Conservation (phyloP, 2,113 vertebrate species). For the Cololabis saira region DNA sequence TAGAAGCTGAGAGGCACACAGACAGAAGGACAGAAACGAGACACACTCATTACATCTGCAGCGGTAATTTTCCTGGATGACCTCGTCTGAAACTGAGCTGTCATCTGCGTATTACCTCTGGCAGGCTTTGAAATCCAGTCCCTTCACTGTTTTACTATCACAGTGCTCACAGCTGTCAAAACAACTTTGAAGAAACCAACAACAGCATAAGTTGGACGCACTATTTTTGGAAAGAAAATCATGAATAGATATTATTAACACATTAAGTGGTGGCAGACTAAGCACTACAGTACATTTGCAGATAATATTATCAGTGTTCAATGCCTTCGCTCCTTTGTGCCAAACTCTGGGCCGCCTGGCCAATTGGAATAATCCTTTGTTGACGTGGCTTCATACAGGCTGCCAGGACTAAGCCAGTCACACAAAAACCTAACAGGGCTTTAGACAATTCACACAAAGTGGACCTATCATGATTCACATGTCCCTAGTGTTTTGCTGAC, state of each 20-base stretch:
- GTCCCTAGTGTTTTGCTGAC: background rate
- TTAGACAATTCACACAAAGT: conserved; percentile 5
- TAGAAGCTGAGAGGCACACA: conserved; percentile 14
- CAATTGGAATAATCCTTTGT: conserved; percentile 69
- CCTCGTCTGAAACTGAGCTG: conserved; percentile 42
- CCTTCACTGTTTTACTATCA: conserved; percentile 21
- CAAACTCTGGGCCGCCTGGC: conserved; percentile 63
- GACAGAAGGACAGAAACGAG: conserved; percentile 29
- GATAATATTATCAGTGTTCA: conserved; percentile 65
- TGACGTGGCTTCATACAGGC: conserved; percentile 41
- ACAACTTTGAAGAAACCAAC: conserved; percentile 33
- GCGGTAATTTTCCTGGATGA: conserved; percentile 48
- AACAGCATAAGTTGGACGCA: conserved; percentile 22
- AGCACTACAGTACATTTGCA: conserved; percentile 54
- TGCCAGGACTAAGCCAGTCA: conserved; percentile 49
- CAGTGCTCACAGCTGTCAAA: conserved; percentile 36
- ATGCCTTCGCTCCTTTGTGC: conserved; percentile 55
- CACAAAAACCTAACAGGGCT: background rate
- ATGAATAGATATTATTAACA: conserved; percentile 48
- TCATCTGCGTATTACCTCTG: conserved; percentile 27
- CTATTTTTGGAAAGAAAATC: conserved; percentile 58
- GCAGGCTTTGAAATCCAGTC: conserved; percentile 38
- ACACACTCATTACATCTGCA: conserved; percentile 45
- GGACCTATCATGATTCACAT: conserved; percentile 1
- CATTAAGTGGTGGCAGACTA: conserved; percentile 51